Percentiles rank a stretch among this genome's conserved stretches.
These are phyloP conservation scores for Palloptera scutellata DNA, from an alignment of 2,888 invertebrate genomes.

Conservation along the genomic window DNA sequence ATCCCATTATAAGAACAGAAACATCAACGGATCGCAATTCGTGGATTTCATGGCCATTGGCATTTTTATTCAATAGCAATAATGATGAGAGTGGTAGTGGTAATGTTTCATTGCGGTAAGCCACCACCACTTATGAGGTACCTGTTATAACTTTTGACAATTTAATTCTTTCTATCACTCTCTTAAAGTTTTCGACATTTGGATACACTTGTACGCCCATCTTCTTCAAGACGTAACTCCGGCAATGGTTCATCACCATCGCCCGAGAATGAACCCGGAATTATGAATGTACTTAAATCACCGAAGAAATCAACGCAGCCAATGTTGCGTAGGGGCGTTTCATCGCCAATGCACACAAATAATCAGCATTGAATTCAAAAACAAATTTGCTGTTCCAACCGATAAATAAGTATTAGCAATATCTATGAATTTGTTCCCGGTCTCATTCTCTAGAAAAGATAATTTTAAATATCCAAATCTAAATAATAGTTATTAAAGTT, in stretches of 20 bases:
- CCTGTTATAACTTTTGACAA: background rate
- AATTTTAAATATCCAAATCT: too few relatives aligned
- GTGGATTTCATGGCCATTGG: slow-evolving; percentile 93
- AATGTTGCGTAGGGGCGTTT: slow-evolving; percentile 57
- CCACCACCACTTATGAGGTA: background rate
- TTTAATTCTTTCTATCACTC: background rate
- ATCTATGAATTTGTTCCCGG: too few relatives aligned
- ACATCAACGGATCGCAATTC: slow-evolving; percentile 69
- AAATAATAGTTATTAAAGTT: too few relatives aligned
- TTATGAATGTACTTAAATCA: slow-evolving; percentile 62
- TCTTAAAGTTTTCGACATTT: slow-evolving; percentile 79
- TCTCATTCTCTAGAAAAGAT: too few relatives aligned
- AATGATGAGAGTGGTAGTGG: slow-evolving; percentile 70
- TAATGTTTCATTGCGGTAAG: slow-evolving; percentile 81
- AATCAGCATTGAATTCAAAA: slow-evolving; percentile 44
- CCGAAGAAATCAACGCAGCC: slow-evolving; percentile 68
- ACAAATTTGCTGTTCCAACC: background rate
- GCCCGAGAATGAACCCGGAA: slow-evolving; percentile 60
- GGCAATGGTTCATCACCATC: slow-evolving; percentile 75
- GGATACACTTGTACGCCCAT: slow-evolving; percentile 84
- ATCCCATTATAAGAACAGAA: slow-evolving; percentile 63
- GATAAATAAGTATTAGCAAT: background rate
- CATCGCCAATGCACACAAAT: slow-evolving; percentile 49
- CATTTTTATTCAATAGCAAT: slow-evolving; percentile 78
- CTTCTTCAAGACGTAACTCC: slow-evolving; percentile 70